Evolutionary conservation across 2,113 vertebrate genomes (phyloP), one percentile per base, ranked within the genome.

Genomic region (Dromas ardeola): DNA sequence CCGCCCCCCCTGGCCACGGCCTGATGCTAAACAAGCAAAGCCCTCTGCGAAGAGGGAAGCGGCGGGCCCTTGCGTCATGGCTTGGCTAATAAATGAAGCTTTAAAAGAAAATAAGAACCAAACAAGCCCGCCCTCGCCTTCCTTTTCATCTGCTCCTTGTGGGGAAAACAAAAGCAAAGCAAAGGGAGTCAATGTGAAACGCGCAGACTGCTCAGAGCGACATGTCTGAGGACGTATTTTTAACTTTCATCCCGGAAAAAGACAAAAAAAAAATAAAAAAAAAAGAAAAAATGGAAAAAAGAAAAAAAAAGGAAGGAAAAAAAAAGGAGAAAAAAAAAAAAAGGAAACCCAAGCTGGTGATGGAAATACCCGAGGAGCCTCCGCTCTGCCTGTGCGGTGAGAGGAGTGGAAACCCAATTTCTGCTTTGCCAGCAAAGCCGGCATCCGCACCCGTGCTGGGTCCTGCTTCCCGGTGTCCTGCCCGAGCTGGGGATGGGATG

Each of bases 21-120:
- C 12, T 4, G 55, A 62, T 27, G 23, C 34, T 26, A 29, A 61
- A 25, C 13, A 25, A 86, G 72, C 55, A 20, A 45, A 67, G 23
- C 19, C 43, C 47, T 47, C 52, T 30, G 50, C 67, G 38, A 10
- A 36, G 59, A n/a, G 27, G 0, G 5, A 27, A 69, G 72, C 17
- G 3, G 38, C 27, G 2, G 45, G 23, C 13, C 43, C 70, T 72
- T 36, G 59, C 3, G 1, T 71, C 86, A 83, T 0, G 4, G 11
- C 40, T 86, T 72, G 67, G 91, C 53, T 49, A 23, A 47, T 27
- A 91, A 81, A 66, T 0, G 58, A 5, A 49, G 32, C 8, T 88
- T 94, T 70, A 67, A 23, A 88, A 73, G 86, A 62, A 94, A 96
- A 95, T 13, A 30, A 52, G 92, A 82, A 71, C 34, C 58, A 73